These are phyloP conservation scores for Sarcophaga bullata DNA, from an alignment of 1,140 invertebrate genomes.

Conservation along the genomic window DNA sequence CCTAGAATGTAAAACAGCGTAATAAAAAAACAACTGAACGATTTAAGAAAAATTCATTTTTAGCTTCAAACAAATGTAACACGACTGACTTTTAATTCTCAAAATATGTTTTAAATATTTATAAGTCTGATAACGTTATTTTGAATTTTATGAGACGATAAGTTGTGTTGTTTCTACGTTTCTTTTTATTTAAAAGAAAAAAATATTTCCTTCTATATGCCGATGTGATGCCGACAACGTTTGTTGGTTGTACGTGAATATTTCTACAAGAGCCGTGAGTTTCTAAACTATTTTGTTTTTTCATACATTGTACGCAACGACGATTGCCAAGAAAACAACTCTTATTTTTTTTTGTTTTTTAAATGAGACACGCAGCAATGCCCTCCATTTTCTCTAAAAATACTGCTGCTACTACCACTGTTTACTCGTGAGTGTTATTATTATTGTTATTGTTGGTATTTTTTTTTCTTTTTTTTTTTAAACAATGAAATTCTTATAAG, in stretches of 20 bases:
- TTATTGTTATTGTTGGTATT: neutral
- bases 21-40: too few species aligned
- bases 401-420: too few species aligned
- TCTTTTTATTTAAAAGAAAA: neutral
- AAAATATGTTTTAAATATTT: neutral
- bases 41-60: too few species aligned
- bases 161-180: neutral
- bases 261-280: constrained; percentile 1
- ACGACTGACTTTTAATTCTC: too few species aligned
- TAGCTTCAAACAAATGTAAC: too few species aligned
- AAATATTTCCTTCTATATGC: neutral
- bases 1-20: too few species aligned
- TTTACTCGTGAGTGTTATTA: neutral
- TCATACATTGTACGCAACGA: too few species aligned
- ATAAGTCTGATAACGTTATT: neutral
- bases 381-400: constrained; percentile 7
- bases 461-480: neutral
- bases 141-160: neutral
- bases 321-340: neutral
- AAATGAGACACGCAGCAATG: neutral
- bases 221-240: neutral
- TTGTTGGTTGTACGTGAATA: neutral
- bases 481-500: constrained; percentile 17
- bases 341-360: too few species aligned
- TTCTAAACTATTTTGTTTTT: neutral